phyloP scores from a whole-genome alignment of 2,888 invertebrate genomes.

The Blastobasis lacticolella region DNA sequence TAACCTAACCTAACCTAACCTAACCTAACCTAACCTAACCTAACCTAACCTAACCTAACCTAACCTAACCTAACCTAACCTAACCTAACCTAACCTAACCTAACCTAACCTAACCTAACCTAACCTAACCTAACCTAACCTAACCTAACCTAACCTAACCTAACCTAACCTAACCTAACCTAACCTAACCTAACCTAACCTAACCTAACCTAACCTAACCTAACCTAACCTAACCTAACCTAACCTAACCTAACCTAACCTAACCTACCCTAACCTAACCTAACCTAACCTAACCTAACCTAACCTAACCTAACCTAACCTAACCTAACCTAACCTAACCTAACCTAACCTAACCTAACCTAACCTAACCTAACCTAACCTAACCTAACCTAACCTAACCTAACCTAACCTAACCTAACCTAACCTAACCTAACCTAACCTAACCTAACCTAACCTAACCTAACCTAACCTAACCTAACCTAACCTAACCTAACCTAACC shows the following conservation, averaged over 20 bases:
- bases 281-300: not conserved
- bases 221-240: constrained; percentile 10
- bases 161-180: constrained; percentile 16
- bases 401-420: no score
- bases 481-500: no score
- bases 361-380: no score
- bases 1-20: constrained; percentile 10
- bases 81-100: constrained; percentile 16
- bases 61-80: constrained; percentile 17
- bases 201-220: constrained; percentile 15
- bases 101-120: constrained; percentile 16
- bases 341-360: no score
- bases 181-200: constrained; percentile 16
- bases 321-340: no score
- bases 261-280: no score
- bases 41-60: constrained; percentile 14
- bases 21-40: constrained; percentile 11
- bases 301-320: no score
- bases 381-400: no score
- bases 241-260: constrained; percentile 6
- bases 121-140: constrained; percentile 16
- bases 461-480: no score
- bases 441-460: no score
- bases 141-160: constrained; percentile 16
- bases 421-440: no score